Evolutionary conservation across 2,113 vertebrate genomes (phyloP).

Genomic region (Xiphophorus couchianus): DNA sequence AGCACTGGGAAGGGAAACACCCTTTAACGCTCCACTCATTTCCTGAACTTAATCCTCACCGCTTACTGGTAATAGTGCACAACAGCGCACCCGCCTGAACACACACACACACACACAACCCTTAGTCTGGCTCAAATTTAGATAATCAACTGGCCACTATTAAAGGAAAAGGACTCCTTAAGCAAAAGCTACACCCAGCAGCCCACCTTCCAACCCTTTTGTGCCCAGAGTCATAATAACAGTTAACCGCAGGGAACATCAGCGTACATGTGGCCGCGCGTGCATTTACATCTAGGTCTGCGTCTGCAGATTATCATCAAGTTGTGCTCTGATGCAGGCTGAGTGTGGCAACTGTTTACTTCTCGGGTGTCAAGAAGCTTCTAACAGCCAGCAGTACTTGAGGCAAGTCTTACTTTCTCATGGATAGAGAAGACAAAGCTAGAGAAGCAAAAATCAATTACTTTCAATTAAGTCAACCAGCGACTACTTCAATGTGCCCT

Average conservation of each 20-base stretch:
- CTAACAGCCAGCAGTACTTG: constrained; percentile 46
- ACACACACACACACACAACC: constrained; percentile 36
- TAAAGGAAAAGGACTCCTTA: constrained; percentile 47
- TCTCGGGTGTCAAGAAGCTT: constrained; percentile 58
- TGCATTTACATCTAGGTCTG: constrained; percentile 13
- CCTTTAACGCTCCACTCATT: constrained; percentile 79
- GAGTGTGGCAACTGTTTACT: constrained; percentile 50
- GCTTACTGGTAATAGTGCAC: constrained; percentile 72
- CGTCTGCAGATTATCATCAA: constrained; percentile 54
- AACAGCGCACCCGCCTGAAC: constrained; percentile 46
- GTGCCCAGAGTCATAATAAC: constrained; percentile 60
- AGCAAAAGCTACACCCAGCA: constrained; percentile 58
- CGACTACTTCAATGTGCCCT: constrained; percentile 86
- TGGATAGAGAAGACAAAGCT: constrained; percentile 84
- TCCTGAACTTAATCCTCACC: constrained; percentile 78
- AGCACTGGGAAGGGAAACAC: constrained; percentile 69
- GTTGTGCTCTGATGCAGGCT: constrained; percentile 25
- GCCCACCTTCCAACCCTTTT: constrained; percentile 63
- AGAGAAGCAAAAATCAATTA: constrained; percentile 86
- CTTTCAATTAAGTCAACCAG: constrained; percentile 96
- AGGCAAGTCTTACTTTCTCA: constrained; percentile 87
- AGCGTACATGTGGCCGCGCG: not conserved
- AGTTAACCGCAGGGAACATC: constrained; percentile 43
- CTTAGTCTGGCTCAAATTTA: constrained; percentile 54
- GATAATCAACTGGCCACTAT: constrained; percentile 62